A percentile compares a stretch with the other conserved stretches of the same genome.
phyloP scores from a whole-genome alignment of 1,140 invertebrate species.

The Liolophura sinensis region DNA sequence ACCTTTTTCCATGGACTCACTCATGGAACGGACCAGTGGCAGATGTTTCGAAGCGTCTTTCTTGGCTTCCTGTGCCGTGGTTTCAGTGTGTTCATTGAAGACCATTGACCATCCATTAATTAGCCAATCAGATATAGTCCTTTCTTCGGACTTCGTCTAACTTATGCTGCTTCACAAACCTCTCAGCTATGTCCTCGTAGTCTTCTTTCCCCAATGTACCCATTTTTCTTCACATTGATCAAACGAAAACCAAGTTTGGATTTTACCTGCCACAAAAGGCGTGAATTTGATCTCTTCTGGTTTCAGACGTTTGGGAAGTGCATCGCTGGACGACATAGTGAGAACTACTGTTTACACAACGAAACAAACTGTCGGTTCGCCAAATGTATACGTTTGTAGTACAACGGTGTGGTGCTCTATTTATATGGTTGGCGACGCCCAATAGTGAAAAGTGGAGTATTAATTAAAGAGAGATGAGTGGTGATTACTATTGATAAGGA shows the following conservation, averaged over 20 bases:
- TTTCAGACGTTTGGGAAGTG: no score
- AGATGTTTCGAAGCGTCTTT: slow-evolving; percentile 6
- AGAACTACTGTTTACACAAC: no score
- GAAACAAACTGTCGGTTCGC: no score
- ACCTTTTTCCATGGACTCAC: slow-evolving; percentile 9
- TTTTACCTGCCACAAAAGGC: slow-evolving; percentile 12
- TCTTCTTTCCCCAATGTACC: slow-evolving; percentile 13
- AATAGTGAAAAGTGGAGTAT: no score
- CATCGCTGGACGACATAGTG: no score
- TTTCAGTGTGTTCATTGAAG: slow-evolving; percentile 14
- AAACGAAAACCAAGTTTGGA: slow-evolving; percentile 17
- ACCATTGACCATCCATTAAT: slow-evolving; percentile 16
- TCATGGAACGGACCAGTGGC: slow-evolving; percentile 7
- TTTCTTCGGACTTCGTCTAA: slow-evolving; percentile 7
- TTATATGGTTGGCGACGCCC: no score
- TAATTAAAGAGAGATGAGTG: no score
- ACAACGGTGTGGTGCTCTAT: no score
- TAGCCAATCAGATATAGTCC: slow-evolving; percentile 14
- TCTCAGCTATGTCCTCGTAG: slow-evolving; percentile 14
- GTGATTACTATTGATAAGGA: no score
- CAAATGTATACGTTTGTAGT: no score
- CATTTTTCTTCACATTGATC: slow-evolving; percentile 19
- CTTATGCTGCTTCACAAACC: slow-evolving; percentile 14
- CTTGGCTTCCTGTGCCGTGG: slow-evolving; percentile 4
- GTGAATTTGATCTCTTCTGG: no score